phyloP scores from a whole-genome alignment of 2,797 vertebrate genomes.

The Oophaga sylvatica region DNA sequence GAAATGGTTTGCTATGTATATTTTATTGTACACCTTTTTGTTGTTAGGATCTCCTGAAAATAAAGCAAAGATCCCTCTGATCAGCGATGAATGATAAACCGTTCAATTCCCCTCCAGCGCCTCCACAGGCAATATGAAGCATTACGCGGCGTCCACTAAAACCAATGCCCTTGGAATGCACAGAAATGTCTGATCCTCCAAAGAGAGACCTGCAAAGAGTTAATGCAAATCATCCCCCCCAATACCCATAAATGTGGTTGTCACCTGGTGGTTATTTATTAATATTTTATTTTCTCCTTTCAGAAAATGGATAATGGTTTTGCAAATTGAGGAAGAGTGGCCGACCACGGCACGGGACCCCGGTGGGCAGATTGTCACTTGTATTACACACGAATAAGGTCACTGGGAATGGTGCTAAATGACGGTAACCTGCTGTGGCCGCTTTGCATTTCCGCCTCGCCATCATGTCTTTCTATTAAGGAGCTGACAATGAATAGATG shows the following conservation, averaged over 20 bases:
- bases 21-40: no score
- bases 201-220: not conserved
- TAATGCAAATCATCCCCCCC: not conserved
- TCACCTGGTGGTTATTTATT: not conserved
- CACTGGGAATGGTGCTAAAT: conserved; percentile 14
- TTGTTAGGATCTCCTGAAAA: no score
- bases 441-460: not conserved
- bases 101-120: not conserved
- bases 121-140: not conserved
- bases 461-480: conserved; percentile 22
- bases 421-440: conserved; percentile 32
- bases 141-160: not conserved
- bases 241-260: not conserved
- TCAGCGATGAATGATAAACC: not conserved
- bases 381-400: conserved; percentile 28
- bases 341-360: not conserved
- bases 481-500: conserved; percentile 21
- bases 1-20: no score
- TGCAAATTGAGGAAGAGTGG: conserved; percentile 1
- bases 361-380: conserved; percentile 8
- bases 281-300: not conserved
- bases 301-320: conserved; percentile 23
- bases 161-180: not conserved
- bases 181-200: not conserved
- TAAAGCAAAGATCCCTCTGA: not conserved